Base-by-base conservation (phyloP, 2,797 vertebrate species). In the Tarsius wallacei region DNA sequence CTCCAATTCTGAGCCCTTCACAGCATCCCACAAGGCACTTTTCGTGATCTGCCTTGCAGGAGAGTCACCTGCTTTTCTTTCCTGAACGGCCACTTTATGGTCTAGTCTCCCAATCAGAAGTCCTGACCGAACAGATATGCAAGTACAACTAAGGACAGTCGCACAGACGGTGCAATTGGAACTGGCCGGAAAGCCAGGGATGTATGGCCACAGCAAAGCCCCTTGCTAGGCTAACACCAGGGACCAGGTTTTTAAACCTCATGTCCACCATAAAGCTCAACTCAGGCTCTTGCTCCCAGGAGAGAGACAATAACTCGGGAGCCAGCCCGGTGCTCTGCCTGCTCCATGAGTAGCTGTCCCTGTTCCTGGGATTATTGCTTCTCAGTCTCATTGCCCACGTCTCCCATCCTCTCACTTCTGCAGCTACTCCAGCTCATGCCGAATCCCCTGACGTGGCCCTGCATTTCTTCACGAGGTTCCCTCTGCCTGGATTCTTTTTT, bases 91-190 rank as follows among this genome's bases (percentile, higher is more conserved):
- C 33, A 90, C 61, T 53, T 19, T 15, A 15, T 21, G 10, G 61
- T 70, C 33, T 83, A 31, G 1, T 57, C 53, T 76, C 57, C 49
- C 42, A 31, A 0, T 22, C 66, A 51, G 5, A 63, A 68, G 5
- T 17, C 42, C 1, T 5, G 15, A 11, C 17, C 8, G n/a, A 51
- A 87, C 77, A 73, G 16, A 3, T 24, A 49, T 0, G 0, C 57
- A 53, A 68, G n/a, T 42, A 10, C 68, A 59, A 82, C 13, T n/a
- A 51, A 71, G 31, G 85, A 11, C 64, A 70, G 22, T n/a, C 42
- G 70, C 47, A 31, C 61, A 86, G 76, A 78, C 17, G 49, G 7
- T 33, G 66, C 8, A 13, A 2, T 15, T 31, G 42, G 36, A 1
- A 15, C 47, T n/a, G 1, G 61, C 70, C 95, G 59, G 63, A 33